Evolutionary conservation across 1,140 invertebrate species (phyloP), one percentile per base, ranked within the genome.

Genomic region (Megathymus violae): DNA sequence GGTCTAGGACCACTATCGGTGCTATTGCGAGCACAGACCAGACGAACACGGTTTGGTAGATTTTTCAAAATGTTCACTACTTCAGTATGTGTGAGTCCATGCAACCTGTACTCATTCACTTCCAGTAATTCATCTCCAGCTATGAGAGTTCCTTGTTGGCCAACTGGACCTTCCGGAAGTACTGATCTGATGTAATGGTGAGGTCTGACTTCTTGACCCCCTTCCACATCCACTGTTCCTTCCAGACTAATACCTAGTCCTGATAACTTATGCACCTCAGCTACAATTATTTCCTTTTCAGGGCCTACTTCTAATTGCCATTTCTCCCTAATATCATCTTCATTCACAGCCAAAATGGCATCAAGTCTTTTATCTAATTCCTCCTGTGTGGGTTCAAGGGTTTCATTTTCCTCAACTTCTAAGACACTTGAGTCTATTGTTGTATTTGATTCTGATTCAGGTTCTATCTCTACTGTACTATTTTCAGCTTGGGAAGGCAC

Each of bases 181-280:
- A 98, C 96, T 7, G 96, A 97, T 66, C 96, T 91, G 69, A 97
- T 97, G 78, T 96, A 97, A 83, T 97, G 95, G 93, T 98, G 94
- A 74, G 96, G 94, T 80, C 96, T 92, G 69, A 97, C 93, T 93
- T 97, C 95, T 56, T 95, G 92, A 25, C 96, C 96, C 65, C 95
- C 94, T 88, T 97, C 95, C 10, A 97, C 95, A 82, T 97, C 96
- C 13, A 97, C 97, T 5, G 97, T 98, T 27, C 97, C 97, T 91
- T 98, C 97, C 61, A 98, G 92, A 85, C 96, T 97, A 65, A 98
- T 98, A 3, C 97, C 97, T 56, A 98, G 92, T 48, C 97, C 97
- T 73, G 95, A 94, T 67, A 97, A 94, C 92, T 97, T 98, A 71
- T 94, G 94, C 62, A 98, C 91, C 91, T 97, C 95, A 64, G 96